These are phyloP conservation scores for Muscidifurax raptorellus DNA, from an alignment of 1,140 invertebrate genomes.

Conservation along the genomic window DNA sequence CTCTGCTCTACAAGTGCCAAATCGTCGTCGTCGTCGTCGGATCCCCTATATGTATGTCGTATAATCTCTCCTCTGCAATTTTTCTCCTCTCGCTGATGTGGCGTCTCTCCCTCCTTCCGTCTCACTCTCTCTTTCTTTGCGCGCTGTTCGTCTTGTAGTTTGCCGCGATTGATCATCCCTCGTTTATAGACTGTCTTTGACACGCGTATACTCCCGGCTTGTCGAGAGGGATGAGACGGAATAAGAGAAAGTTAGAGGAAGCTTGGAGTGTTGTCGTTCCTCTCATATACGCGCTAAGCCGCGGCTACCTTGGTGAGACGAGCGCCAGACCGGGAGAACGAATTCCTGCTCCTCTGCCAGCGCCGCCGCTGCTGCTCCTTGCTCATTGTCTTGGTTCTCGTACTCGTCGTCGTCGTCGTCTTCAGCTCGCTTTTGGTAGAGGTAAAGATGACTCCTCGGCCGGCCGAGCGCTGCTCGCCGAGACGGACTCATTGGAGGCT, in stretches of 20 bases:
- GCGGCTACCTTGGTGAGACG: background rate
- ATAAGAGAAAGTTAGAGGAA: background rate
- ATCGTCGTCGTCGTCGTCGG: slow-evolving; percentile 40
- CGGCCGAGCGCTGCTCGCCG: slow-evolving; percentile 28
- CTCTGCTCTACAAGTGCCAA: background rate
- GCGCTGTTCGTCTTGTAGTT: slow-evolving; percentile 19
- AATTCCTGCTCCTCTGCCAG: slow-evolving; percentile 42
- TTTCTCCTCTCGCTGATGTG: background rate
- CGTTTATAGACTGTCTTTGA: slow-evolving; percentile 21
- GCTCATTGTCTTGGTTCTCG: background rate
- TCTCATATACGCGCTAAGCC: background rate
- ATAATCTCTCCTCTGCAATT: background rate
- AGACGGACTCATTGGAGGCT: slow-evolving; percentile 85
- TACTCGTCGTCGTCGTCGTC: slow-evolving; percentile 43
- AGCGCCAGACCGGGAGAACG: background rate
- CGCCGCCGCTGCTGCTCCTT: background rate
- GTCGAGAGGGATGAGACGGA: background rate
- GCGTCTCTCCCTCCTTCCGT: slow-evolving; percentile 36
- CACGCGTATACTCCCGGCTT: background rate
- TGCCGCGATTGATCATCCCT: slow-evolving; percentile 58
- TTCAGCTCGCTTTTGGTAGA: slow-evolving; percentile 22
- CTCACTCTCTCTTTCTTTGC: slow-evolving; percentile 10
- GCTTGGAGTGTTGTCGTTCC: background rate
- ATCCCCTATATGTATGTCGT: background rate
- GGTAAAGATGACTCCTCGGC: slow-evolving; percentile 25